phyloP scores from a whole-genome alignment of 2,113 vertebrate species.

The Xiphophorus hellerii region DNA sequence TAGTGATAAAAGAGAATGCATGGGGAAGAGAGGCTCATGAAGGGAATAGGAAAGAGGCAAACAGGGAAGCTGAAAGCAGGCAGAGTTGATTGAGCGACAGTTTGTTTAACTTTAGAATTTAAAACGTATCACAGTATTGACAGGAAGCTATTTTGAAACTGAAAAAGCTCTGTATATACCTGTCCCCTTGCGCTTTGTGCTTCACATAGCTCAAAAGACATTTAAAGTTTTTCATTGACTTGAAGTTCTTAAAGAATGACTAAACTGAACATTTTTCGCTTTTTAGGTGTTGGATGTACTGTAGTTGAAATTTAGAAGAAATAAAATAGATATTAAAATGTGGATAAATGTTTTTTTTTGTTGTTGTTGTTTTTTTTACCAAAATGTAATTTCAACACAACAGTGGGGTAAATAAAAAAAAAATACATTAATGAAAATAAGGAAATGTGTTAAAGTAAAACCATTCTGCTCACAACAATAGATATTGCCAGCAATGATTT shows the following conservation, averaged over 20 bases:
- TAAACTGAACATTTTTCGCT: not conserved
- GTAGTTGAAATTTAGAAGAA: no score
- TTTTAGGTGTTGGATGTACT: no score
- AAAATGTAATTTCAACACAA: no score
- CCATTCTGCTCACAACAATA: not conserved
- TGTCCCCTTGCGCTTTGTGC: not conserved
- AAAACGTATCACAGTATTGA: conserved; percentile 10
- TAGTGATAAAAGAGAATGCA: conserved; percentile 11
- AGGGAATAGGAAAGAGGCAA: not conserved
- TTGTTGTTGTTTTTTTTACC: no score
- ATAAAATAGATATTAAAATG: no score
- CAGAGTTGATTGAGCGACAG: conserved; percentile 3
- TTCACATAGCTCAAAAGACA: not conserved
- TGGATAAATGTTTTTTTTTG: no score
- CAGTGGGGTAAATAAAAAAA: no score
- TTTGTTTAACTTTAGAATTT: conserved; percentile 21
- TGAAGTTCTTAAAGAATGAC: not conserved
- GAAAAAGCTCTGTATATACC: not conserved
- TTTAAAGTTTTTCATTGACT: not conserved
- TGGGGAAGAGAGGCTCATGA: conserved; percentile 17
- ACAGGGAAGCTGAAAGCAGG: conserved; percentile 17
- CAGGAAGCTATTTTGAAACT: not conserved
- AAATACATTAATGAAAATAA: no score
- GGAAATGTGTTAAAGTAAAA: not conserved
- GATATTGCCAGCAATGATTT: no score